phyloP scores from a whole-genome alignment of 1,140 invertebrate species.

The Delia radicum region DNA sequence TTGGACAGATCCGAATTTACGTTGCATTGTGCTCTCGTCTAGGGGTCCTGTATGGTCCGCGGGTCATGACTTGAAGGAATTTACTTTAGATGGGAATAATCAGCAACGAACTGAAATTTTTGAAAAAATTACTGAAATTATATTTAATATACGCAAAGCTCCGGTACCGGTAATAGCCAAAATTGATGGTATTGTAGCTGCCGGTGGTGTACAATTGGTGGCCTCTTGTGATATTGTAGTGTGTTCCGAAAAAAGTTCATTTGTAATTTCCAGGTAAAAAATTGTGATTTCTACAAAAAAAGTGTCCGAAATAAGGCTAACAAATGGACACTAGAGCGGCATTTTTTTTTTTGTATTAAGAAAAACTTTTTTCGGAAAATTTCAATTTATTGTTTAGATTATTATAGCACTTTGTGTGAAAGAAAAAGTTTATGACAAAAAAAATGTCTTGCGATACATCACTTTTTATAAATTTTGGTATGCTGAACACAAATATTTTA shows the following conservation, averaged over 20 bases:
- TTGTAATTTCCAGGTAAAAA: constrained; percentile 94
- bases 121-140: constrained; percentile 69
- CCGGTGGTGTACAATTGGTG: constrained; percentile 92
- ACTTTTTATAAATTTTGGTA: too few relatives aligned
- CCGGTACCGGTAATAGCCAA: constrained; percentile 80
- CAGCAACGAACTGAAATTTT: constrained; percentile 57
- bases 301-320: too few relatives aligned
- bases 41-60: constrained; percentile 86
- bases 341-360: too few relatives aligned
- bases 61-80: constrained; percentile 90
- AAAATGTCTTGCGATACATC: too few relatives aligned
- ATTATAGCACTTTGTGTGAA: too few relatives aligned
- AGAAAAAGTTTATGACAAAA: too few relatives aligned
- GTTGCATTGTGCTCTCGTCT: constrained; percentile 74
- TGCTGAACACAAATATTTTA: too few relatives aligned
- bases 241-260: constrained; percentile 76
- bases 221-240: constrained; percentile 91
- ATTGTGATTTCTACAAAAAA: too few relatives aligned
- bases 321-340: too few relatives aligned
- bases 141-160: constrained; percentile 67
- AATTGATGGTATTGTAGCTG: constrained; percentile 87
- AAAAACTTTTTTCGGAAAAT: too few relatives aligned
- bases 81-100: constrained; percentile 59
- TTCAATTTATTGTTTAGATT: too few relatives aligned
- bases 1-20: constrained; percentile 60